Evolutionary conservation across 2,888 invertebrate species (phyloP).

Genomic region (Disparrhopalites patrizii): DNA sequence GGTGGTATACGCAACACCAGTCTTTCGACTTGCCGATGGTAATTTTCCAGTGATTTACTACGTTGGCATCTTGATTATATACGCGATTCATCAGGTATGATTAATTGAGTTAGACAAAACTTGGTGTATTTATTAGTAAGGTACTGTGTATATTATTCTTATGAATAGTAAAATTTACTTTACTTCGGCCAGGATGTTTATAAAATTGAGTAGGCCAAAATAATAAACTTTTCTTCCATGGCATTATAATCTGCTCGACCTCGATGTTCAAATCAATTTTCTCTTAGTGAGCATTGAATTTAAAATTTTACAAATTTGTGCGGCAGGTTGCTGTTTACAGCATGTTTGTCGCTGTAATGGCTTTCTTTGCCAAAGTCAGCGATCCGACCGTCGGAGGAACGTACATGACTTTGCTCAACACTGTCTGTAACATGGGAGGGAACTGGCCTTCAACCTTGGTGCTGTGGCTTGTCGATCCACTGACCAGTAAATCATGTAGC

Average conservation of each 20-base stretch:
- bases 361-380: constrained; percentile 94
- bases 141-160: not conserved
- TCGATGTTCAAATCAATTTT: no score
- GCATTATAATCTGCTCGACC: no score
- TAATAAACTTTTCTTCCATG: no score
- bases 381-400: constrained; percentile 97
- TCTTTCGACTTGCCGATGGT: constrained; percentile 62
- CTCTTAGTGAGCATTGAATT: no score
- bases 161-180: constrained; percentile 7
- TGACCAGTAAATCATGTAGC: constrained; percentile 73
- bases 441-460: constrained; percentile 94
- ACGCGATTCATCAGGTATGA: constrained; percentile 83
- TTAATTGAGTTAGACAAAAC: not conserved
- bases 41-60: constrained; percentile 67
- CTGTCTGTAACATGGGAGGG: constrained; percentile 91
- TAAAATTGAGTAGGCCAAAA: no score
- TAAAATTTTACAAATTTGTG: no score
- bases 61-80: constrained; percentile 67
- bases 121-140: not conserved
- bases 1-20: constrained; percentile 81
- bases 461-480: constrained; percentile 82
- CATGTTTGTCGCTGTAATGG: constrained; percentile 97
- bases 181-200: constrained; percentile 26
- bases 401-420: constrained; percentile 98
- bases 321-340: constrained; percentile 90